Evolutionary conservation across 2,888 invertebrate genomes (phyloP), one percentile per base, ranked within the genome.

Genomic region (Crepidodera aurea): DNA sequence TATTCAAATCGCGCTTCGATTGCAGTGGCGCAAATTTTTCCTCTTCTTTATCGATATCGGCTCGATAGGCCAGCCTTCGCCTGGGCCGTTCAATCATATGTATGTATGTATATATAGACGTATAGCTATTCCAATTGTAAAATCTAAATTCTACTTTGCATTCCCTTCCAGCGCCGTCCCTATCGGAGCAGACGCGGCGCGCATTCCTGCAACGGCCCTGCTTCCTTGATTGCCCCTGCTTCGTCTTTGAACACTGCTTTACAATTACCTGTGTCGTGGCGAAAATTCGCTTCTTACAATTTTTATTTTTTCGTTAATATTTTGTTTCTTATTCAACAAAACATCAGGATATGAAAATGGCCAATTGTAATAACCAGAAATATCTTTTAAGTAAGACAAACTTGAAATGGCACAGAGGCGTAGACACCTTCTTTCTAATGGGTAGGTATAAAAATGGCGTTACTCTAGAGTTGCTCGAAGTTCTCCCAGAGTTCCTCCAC

Each of bases 1-100:
- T 81, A 81, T 81, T 81, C 81, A 81, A 81, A 81, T 81, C 80
- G 79, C 80, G 80, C 80, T 81, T 81, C 80, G 79, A 81, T 80
- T 80, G 78, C 79, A 79, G 79, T 76, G 73, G 79, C 71, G 75
- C 81, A 78, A 75, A 73, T 74, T 75, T 75, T 76, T 79, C 74
- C 70, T 76, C 73, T 73, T 67, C 72, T 67, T 72, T 71, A 66
- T 72, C 54, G 69, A 69, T 66, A 66, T 65, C 68, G 69, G 66
- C 65, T 64, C 58, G 61, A 58, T 59, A 63, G 66, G 67, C 64
- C 65, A 72, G 61, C 62, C 69, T 65, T 68, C 74, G 69, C 63
- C 70, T 79, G 79, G 79, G 70, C 77, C 71, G 73, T 77, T 76
- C 73, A 73, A 74, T 76, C 78, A 73, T 75, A 78, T 78, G 77